These are phyloP conservation scores for Sepioteuthis lessoniana DNA, from an alignment of 2,888 invertebrate species.

Conservation along the genomic window DNA sequence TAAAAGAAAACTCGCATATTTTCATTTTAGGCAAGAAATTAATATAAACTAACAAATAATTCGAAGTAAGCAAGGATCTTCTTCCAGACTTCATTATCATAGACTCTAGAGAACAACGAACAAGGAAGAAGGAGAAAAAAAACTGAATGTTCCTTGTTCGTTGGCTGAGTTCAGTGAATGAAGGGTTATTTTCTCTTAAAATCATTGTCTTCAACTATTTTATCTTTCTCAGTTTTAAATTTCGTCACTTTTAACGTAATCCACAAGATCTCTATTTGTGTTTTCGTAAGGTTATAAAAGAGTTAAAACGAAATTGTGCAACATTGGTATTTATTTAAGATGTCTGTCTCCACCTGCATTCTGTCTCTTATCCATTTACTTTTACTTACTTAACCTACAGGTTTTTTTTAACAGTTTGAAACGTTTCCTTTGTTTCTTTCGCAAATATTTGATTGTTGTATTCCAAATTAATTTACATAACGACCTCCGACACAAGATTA, in stretches of 20 bases:
- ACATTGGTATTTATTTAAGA: not conserved
- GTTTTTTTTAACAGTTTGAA: not conserved
- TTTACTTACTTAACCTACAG: not conserved
- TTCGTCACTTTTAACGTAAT: too few species aligned
- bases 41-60: not conserved
- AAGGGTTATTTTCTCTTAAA: not conserved
- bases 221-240: not conserved
- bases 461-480: too few species aligned
- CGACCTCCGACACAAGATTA: too few species aligned
- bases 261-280: too few species aligned
- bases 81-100: not conserved
- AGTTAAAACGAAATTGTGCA: slow-evolving; percentile 4
- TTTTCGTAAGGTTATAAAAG: not conserved
- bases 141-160: not conserved
- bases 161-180: not conserved
- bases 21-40: not conserved
- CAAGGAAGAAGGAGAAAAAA: not conserved
- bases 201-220: not conserved
- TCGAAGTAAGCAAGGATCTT: not conserved
- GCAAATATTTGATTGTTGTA: too few species aligned
- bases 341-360: slow-evolving; percentile 10
- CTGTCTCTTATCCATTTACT: not conserved
- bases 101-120: not conserved
- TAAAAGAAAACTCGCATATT: not conserved
- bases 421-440: not conserved